Evolutionary conservation across 2,797 vertebrate genomes (phyloP), one percentile per base, ranked within the genome.

Genomic region (Emydoidea blandingii): DNA sequence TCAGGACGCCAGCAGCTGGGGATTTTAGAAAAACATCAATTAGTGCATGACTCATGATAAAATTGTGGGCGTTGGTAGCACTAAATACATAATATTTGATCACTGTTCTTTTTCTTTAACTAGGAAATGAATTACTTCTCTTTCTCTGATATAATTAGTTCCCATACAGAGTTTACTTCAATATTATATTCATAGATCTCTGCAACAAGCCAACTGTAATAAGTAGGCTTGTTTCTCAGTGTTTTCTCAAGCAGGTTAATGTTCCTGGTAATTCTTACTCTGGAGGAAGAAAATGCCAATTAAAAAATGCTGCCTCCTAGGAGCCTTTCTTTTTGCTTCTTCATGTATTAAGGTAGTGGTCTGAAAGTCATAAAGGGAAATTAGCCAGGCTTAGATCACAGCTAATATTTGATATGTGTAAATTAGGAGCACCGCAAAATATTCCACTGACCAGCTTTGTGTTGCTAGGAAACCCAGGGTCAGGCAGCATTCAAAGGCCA

Each of bases 401-500:
- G 97, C 94, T 96, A 97, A 2, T 96, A 96, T 97, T 95, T 97
- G 95, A 91, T 85, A 95, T 23, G 94, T 94, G 96, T 93, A 97
- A 98, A 98, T 94, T 89, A 96, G 95, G 89, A 94, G 57, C 0
- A 1, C 87, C 90, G 88, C 68, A 54, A 85, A 98, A 98, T 95
- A 97, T 95, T 98, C 95, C 89, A 72, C 91, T 1, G 18, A 93
- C 79, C 82, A 74, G 91, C 79, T 90, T 82, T 56, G 92, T 85
- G 97, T 98, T 98, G 98, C 98, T 97, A 97, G 96, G 98, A 96
- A 98, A 98, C 97, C 1, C 3, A 92, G 92, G 98, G 97, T 97
- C 96, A 93, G 89, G 91, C 88, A 81, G 86, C 90, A 86, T 92
- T 95, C 88, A 96, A 97, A 98, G 97, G 96, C 97, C 96, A 97